Evolutionary conservation across 2,797 vertebrate genomes (phyloP), one percentile per base, ranked within the genome.

Genomic region (Clamator glandarius): DNA sequence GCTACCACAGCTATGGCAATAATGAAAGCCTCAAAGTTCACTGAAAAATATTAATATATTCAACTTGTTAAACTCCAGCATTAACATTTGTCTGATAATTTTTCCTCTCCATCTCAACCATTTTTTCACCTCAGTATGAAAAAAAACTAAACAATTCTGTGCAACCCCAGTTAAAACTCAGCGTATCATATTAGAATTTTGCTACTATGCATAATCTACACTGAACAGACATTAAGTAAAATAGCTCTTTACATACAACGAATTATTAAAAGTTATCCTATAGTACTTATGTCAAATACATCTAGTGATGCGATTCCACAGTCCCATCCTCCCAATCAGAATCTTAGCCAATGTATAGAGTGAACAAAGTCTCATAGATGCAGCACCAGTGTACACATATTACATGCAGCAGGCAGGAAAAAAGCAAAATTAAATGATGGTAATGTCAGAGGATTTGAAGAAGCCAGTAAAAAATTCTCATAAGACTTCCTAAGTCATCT

Each of bases 1-100:
- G 94, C 97, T 61, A 98, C 42, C 76, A 98, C 98, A 1, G 97
- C 98, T 89, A 99, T 92, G 42, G 98, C 79, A 21, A 99, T 99
- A 95, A 99, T 98, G 95, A 99, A 96, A 39, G 97, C 98, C 72
- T 99, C 98, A 92, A 99, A 98, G 96, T 98, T 99, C 89, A 98
- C 98, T 99, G 97, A 64, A 96, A 90, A 90, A 97, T n/a, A 95
- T 11, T 0, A 92, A 95, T 26, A 92, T 31, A 83, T 82, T 88
- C 15, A 92, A 50, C 7, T 88, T 57, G 69, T 94, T 93, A 96
- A 51, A 93, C 9, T 61, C 46, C 24, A 90, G 39, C 9, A 76
- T 25, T 52, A 87, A n/a, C 28, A 26, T 67, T 57, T 33, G 12
- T 62, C 29, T 29, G 5, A 24, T 48, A 86, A 84, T 46, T 78